Evolutionary conservation across 2,797 vertebrate species (phyloP).

Genomic region (Malacoctenus gilli): DNA sequence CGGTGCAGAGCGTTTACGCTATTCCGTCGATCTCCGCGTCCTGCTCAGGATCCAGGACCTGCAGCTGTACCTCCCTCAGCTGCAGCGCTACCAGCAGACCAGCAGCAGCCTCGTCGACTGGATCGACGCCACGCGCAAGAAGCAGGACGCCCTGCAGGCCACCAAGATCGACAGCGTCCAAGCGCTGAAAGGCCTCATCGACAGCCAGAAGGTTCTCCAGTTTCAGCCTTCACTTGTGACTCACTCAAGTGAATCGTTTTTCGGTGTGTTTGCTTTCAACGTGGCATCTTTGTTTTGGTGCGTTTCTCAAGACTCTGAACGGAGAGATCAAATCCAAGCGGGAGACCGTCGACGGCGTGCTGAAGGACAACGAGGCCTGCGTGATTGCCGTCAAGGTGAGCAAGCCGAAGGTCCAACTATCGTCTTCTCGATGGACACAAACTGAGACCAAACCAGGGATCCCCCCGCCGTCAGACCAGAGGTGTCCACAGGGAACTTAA

Average conservation of each 20-base stretch:
- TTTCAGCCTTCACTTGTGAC: too few relatives aligned
- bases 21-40: neutral
- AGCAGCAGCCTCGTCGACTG: slow-evolving; percentile 85
- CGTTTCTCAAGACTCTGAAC: slow-evolving; percentile 74
- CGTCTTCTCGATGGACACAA: too few relatives aligned
- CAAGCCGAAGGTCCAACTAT: neutral
- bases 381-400: slow-evolving; percentile 90
- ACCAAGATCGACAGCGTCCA: slow-evolving; percentile 82
- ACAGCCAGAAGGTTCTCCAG: slow-evolving; percentile 91
- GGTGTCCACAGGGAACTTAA: too few relatives aligned
- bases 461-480: too few relatives aligned
- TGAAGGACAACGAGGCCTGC: slow-evolving; percentile 88
- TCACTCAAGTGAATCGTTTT: too few relatives aligned
- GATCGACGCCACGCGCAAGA: slow-evolving; percentile 86
- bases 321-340: slow-evolving; percentile 89
- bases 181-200: slow-evolving; percentile 82
- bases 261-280: slow-evolving; percentile 2
- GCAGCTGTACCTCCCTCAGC: slow-evolving; percentile 87
- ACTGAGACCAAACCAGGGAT: too few relatives aligned
- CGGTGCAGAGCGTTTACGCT: too few relatives aligned
- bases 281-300: slow-evolving; percentile 20
- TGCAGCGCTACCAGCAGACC: slow-evolving; percentile 86
- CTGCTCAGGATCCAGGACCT: slow-evolving; percentile 86
- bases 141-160: slow-evolving; percentile 86
- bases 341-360: slow-evolving; percentile 88